Conservation (phyloP, 2,113 vertebrate species). For the Protobothrops mucrosquamatus region DNA sequence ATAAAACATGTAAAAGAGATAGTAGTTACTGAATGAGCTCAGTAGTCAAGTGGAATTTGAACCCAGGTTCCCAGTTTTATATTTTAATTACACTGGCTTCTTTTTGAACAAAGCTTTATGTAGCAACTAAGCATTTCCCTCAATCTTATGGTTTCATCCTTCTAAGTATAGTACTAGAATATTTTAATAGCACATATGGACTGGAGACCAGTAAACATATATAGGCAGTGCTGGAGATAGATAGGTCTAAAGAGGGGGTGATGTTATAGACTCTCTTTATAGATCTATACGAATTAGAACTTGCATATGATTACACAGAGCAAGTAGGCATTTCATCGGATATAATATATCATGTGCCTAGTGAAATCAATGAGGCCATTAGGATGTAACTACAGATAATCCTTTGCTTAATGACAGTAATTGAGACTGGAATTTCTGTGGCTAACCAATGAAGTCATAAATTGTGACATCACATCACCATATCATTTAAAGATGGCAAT, state of each 20-base stretch:
- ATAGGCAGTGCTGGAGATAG: background rate
- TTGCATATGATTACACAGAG: background rate
- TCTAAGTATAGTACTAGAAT: background rate
- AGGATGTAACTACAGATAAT: background rate
- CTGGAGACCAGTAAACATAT: background rate
- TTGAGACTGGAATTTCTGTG: background rate
- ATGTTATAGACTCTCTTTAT: background rate
- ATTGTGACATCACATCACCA: background rate
- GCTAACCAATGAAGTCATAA: background rate
- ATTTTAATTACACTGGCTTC: too few relatives aligned
- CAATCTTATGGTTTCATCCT: too few relatives aligned
- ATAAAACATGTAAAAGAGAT: too few relatives aligned
- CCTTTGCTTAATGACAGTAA: background rate
- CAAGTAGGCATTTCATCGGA: background rate
- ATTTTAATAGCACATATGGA: background rate
- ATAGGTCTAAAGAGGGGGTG: background rate
- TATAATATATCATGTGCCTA: background rate
- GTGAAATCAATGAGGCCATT: background rate
- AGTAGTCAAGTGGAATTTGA: too few relatives aligned
- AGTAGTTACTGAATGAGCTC: too few relatives aligned
- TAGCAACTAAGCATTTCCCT: too few relatives aligned
- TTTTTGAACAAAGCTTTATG: too few relatives aligned
- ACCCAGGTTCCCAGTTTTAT: too few relatives aligned
- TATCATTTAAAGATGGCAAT: background rate
- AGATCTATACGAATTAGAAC: background rate